phyloP scores from a whole-genome alignment of 1,140 invertebrate species.

The Zeugodacus cucurbitae region DNA sequence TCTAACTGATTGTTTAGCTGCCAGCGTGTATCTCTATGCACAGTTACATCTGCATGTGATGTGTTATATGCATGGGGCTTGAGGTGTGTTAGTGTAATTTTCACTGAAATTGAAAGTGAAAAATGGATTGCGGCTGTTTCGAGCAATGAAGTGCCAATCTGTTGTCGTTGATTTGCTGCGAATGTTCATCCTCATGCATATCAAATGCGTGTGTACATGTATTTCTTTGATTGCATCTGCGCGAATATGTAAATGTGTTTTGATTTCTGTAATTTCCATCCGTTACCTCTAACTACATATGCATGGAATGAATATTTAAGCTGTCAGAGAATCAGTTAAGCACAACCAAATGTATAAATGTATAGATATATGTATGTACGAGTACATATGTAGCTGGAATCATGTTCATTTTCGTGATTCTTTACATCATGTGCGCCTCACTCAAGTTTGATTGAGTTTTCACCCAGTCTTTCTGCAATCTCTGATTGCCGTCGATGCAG shows the following conservation, averaged over 20 bases:
- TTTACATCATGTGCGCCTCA: too few species aligned
- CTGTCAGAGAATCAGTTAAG: neutral
- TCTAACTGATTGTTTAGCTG: neutral
- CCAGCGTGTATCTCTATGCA: neutral
- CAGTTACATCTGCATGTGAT: neutral
- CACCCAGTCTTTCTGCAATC: neutral
- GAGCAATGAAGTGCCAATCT: neutral
- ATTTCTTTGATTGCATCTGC: neutral
- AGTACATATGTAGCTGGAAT: neutral
- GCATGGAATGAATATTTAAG: neutral
- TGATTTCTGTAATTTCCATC: conserved; percentile 10
- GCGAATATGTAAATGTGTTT: neutral
- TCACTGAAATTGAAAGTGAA: conserved; percentile 24
- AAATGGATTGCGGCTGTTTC: neutral
- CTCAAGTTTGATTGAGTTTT: neutral
- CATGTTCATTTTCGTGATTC: neutral
- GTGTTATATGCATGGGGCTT: neutral
- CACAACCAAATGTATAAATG: neutral
- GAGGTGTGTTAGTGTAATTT: neutral
- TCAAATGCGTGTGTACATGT: neutral
- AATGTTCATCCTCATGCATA: neutral
- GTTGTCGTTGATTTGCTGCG: neutral
- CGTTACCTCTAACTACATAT: neutral
- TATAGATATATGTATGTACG: neutral
- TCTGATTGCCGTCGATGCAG: neutral